These are phyloP conservation scores for Drymonia ruficornis DNA, from an alignment of 2,888 invertebrate species.

Conservation along the genomic window DNA sequence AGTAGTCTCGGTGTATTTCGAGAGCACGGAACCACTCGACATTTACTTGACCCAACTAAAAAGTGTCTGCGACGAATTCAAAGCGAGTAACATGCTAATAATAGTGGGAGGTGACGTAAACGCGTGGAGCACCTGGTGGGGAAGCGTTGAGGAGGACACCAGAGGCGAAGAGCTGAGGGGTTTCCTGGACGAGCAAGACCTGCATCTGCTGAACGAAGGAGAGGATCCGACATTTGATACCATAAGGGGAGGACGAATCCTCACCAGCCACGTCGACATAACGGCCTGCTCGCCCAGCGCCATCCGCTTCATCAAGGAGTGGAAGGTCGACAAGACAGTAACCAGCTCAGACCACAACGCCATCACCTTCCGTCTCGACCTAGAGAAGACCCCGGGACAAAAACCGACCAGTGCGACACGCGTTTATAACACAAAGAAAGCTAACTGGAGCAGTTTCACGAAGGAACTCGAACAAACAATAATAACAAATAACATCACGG, in stretches of 20 bases:
- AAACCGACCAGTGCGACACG: slow-evolving; percentile 7
- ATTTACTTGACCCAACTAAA: background rate
- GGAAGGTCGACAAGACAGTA: slow-evolving; percentile 5
- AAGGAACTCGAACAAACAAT: background rate
- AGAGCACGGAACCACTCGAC: too few relatives aligned
- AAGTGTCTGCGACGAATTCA: background rate
- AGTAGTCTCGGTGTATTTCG: background rate
- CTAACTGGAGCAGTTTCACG: slow-evolving; percentile 8
- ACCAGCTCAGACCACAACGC: slow-evolving; percentile 13
- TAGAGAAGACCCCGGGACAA: slow-evolving; percentile 3
- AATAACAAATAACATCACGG: slow-evolving; percentile 1
- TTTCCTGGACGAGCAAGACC: background rate
- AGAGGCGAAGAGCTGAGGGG: too few relatives aligned
- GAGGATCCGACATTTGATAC: background rate
- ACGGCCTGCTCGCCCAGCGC: background rate
- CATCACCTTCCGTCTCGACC: slow-evolving; percentile 7
- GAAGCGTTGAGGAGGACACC: background rate
- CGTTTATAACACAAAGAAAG: slow-evolving; percentile 13
- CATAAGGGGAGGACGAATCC: background rate
- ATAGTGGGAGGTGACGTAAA: background rate
- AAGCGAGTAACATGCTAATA: background rate
- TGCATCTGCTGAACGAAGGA: background rate
- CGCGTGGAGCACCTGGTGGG: background rate
- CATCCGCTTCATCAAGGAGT: slow-evolving; percentile 6
- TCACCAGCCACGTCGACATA: background rate